Conservation (phyloP, 37 sponge, comb jelly and placozoan genomes). For the Chondrosia reniformis region DNA sequence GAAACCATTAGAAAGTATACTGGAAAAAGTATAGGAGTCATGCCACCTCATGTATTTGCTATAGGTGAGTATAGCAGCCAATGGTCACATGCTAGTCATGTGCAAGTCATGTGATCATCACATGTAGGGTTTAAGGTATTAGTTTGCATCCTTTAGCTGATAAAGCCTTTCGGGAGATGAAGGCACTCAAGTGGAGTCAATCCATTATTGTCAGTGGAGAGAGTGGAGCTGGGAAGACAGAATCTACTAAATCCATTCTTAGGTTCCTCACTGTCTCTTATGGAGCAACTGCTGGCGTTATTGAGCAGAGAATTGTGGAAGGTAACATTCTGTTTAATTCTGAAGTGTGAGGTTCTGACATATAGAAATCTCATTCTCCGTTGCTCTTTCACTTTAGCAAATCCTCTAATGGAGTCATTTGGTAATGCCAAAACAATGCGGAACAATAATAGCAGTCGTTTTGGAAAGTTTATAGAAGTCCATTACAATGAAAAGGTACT, state of each 20-base stretch:
- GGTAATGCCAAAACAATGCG: slow-evolving; percentile 92
- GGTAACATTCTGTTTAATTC: slow-evolving; percentile 17
- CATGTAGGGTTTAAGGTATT: too few species aligned
- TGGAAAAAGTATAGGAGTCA: slow-evolving; percentile 83
- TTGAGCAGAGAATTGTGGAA: slow-evolving; percentile 87
- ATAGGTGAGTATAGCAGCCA: slow-evolving; percentile 79
- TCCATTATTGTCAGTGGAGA: slow-evolving; percentile 96
- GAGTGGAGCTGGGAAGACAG: slow-evolving; percentile 98
- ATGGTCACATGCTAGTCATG: neutral
- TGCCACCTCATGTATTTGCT: slow-evolving; percentile 94
- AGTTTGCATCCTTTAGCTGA: slow-evolving; percentile 91
- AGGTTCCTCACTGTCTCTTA: slow-evolving; percentile 81
- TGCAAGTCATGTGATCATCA: neutral
- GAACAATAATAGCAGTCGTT: slow-evolving; percentile 90
- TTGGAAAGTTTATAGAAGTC: slow-evolving; percentile 95
- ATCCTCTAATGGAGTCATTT: slow-evolving; percentile 94
- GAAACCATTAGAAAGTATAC: slow-evolving; percentile 66
- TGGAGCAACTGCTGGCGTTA: slow-evolving; percentile 67
- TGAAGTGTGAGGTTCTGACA: neutral
- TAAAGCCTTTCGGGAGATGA: slow-evolving; percentile 94
- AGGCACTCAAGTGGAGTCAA: slow-evolving; percentile 59
- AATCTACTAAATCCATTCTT: slow-evolving; percentile 85
- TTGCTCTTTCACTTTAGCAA: slow-evolving; percentile 41
- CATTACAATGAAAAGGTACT: slow-evolving; percentile 85
- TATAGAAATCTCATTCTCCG: neutral